Conservation (phyloP, 2,113 vertebrate species). For the Pelobates fuscus region DNA sequence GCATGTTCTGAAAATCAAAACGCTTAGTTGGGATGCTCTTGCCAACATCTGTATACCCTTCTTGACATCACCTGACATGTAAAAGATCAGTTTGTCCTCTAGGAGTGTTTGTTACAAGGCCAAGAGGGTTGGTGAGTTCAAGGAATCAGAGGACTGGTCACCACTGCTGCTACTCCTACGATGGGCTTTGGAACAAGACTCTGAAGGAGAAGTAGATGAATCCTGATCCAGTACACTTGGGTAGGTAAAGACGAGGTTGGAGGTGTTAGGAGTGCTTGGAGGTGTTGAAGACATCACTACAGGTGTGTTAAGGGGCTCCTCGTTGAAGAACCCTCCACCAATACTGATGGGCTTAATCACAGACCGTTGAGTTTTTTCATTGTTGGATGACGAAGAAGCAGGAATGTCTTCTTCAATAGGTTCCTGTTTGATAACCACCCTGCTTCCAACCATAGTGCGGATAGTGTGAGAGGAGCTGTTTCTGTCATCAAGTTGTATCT, state of each 20-base stretch:
- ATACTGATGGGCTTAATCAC: slow-evolving; percentile 98
- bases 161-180: slow-evolving; percentile 98
- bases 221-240: slow-evolving; percentile 95
- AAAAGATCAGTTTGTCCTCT: neutral
- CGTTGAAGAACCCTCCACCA: slow-evolving; percentile 83
- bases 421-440: slow-evolving; percentile 91
- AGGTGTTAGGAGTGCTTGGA: slow-evolving; percentile 86
- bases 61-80: slow-evolving; percentile 23
- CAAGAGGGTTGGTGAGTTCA: slow-evolving; percentile 97
- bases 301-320: slow-evolving; percentile 96
- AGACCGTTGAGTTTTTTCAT: slow-evolving; percentile 83
- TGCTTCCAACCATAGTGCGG: slow-evolving; percentile 56
- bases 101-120: slow-evolving; percentile 79
- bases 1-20: slow-evolving; percentile 1
- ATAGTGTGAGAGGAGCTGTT: slow-evolving; percentile 68
- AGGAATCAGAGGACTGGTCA: slow-evolving; percentile 98
- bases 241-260: slow-evolving; percentile 96
- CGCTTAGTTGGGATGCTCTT: slow-evolving; percentile 1
- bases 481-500: slow-evolving; percentile 86
- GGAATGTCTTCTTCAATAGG: slow-evolving; percentile 80
- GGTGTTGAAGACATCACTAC: slow-evolving; percentile 95
- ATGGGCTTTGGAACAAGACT: slow-evolving; percentile 98
- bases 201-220: slow-evolving; percentile 89
- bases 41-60: slow-evolving; percentile 9
- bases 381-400: slow-evolving; percentile 59